Evolutionary conservation across 2,113 vertebrate species (phyloP), one percentile per base, ranked within the genome.

Genomic region (Petaurus breviceps): DNA sequence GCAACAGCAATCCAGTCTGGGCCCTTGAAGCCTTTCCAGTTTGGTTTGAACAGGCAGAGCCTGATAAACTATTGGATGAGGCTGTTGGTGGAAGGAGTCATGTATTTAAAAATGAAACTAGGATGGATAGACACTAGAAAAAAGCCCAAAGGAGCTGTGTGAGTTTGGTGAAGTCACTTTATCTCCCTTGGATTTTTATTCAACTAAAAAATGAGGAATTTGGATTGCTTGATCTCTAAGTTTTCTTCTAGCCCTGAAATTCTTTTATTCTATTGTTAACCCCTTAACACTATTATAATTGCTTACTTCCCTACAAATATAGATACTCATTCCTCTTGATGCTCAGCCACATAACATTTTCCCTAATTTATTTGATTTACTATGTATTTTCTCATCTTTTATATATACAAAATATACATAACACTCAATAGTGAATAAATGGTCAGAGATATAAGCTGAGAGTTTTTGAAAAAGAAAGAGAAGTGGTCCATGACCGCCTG

Each of bases 141-240:
- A 84, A 43, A 84, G 19, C n/a, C 16, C 68, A 91, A 95, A 96
- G 61, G 10, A 91, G 10, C 37, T 47, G 47, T 4, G 14, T 24
- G 91, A 94, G 54, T 89, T 49, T 89, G 92, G 25, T 50, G 89
- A 95, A 53, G 28, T 50, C 90, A 52, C 28, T 94, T 93, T 91
- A 8, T 84, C n/a, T 84, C 37, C 23, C 68, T 91, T 50, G 89
- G 51, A 6, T 22, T 84, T 94, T 51, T 51, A 23, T 54, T 95
- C 37, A 43, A 50, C 52, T 8, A 94, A 90, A 91, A 90, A 54
- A 0, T 3, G 26, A 94, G 31, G 26, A 43, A 55, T 53, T 84
- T 90, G 25, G 46, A 53, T 26, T 54, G 68, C 89, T 46, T 68
- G 28, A 92, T 14, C 11, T 43, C 84, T 25, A 84, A 26, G 0